Evolutionary conservation across 2,113 vertebrate species (phyloP), one percentile per base, ranked within the genome.

Genomic region (Hippopotamus amphibius): DNA sequence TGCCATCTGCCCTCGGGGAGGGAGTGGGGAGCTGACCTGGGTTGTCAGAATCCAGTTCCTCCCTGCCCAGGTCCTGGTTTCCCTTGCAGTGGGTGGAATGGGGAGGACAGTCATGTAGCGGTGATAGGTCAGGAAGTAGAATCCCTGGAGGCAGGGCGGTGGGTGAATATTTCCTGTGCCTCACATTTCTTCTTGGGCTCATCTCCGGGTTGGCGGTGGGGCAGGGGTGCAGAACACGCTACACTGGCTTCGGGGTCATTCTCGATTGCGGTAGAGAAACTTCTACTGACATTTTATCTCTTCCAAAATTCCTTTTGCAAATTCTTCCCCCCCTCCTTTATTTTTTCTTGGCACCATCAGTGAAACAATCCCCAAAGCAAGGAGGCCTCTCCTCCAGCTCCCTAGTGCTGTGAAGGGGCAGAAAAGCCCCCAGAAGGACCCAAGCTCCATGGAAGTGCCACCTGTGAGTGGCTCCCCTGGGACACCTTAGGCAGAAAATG

Each of bases 1-100:
- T 26, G 46, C 3, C 1, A 13, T 12, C 21, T 57, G 48, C 0
- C 1, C 33, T 26, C 43, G 6, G 33, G 8, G 28, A 19, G 9
- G 37, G 28, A 30, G 17, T 4, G 0, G 24, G 0, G 15, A 14
- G 14, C 0, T 1, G 30, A 12, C 41, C 11, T 0, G 0, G 6
- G 43, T 3, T 53, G 33, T 77, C 48, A 2, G 30, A 41, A 13
- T 17, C 5, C 14, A 2, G 76, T 5, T 71, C 15, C 14, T 22
- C 13, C 26, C 9, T 1, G 28, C 6, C 0, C 0, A 1, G 43
- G 43, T 14, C 83, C 59, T 33, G 33, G 61, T 13, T 37, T 37
- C 17, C 33, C 28, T 7, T 0, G 19, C 66, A 1, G 33, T 7
- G 43, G 11, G 1, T 22, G 28, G n/a, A 5, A 0, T 30, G 41